Conservation (phyloP, 2,888 invertebrate genomes). For the Falcaria lacertinaria region DNA sequence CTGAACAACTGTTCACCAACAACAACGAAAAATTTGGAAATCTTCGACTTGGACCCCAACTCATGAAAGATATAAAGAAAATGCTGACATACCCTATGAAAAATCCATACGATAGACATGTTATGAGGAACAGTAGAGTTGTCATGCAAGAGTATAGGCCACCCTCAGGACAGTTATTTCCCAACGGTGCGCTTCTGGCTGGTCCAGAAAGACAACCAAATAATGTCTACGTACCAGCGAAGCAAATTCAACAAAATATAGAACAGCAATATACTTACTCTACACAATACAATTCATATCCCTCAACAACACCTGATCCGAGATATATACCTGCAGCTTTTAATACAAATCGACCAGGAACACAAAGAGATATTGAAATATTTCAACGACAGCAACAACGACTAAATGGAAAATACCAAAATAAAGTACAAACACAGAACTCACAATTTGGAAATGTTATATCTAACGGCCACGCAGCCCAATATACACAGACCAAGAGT, state of each 20-base stretch:
- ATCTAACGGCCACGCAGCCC: constrained; percentile 40
- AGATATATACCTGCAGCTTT: constrained; percentile 45
- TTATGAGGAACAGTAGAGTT: constrained; percentile 53
- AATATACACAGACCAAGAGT: constrained; percentile 26
- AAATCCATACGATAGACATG: constrained; percentile 56
- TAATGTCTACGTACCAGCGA: constrained; percentile 53
- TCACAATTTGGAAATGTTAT: constrained; percentile 25
- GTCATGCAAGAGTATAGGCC: constrained; percentile 71
- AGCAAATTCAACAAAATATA: constrained; percentile 43
- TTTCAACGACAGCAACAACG: constrained; percentile 50
- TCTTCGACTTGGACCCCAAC: constrained; percentile 72
- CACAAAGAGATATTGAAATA: constrained; percentile 36
- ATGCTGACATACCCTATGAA: constrained; percentile 76
- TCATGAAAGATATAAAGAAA: constrained; percentile 78
- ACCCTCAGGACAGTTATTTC: constrained; percentile 59
- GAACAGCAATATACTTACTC: constrained; percentile 35
- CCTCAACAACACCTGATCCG: constrained; percentile 59
- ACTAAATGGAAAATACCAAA: constrained; percentile 29
- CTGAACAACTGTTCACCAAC: constrained; percentile 55
- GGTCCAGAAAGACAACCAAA: constrained; percentile 48
- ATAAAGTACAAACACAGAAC: constrained; percentile 18
- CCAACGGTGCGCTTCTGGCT: constrained; percentile 49
- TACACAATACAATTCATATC: constrained; percentile 40
- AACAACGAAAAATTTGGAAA: constrained; percentile 68
- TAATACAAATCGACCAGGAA: constrained; percentile 30